phyloP scores from a whole-genome alignment of 92 coral and sea anemone species.

The Palythoa heliodiscus region DNA sequence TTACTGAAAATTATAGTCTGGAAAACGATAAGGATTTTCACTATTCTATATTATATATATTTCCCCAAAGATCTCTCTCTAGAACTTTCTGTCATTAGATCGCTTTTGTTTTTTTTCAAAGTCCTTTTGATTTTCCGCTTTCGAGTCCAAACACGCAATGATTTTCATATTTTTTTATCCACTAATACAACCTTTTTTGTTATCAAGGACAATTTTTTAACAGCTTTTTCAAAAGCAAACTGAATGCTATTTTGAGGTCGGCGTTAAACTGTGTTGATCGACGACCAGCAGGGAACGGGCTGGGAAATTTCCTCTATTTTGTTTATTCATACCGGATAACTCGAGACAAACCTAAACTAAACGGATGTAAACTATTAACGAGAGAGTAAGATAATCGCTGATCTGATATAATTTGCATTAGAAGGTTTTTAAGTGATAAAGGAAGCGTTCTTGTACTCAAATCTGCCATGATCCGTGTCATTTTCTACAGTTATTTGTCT shows the following conservation, averaged over 20 bases:
- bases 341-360: slow-evolving; percentile 11
- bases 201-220: neutral
- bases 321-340: neutral
- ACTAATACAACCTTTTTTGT: too few relatives aligned
- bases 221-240: neutral
- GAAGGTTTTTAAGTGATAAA: neutral
- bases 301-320: neutral
- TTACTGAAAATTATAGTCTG: too few relatives aligned
- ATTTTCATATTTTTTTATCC: too few relatives aligned
- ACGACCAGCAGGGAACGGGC: slow-evolving; percentile 7
- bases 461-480: neutral
- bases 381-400: slow-evolving; percentile 7
- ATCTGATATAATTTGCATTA: neutral
- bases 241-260: neutral
- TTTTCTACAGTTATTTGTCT: neutral
- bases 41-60: too few relatives aligned
- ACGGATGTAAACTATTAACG: neutral
- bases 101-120: too few relatives aligned
- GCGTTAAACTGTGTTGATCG: neutral
- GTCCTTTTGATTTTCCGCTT: too few relatives aligned
- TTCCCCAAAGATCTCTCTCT: too few relatives aligned
- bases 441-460: neutral
- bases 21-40: too few relatives aligned
- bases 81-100: too few relatives aligned
- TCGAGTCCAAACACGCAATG: too few relatives aligned